Conservation (phyloP, 2,113 vertebrate species). For the Gracilinanus agilis region DNA sequence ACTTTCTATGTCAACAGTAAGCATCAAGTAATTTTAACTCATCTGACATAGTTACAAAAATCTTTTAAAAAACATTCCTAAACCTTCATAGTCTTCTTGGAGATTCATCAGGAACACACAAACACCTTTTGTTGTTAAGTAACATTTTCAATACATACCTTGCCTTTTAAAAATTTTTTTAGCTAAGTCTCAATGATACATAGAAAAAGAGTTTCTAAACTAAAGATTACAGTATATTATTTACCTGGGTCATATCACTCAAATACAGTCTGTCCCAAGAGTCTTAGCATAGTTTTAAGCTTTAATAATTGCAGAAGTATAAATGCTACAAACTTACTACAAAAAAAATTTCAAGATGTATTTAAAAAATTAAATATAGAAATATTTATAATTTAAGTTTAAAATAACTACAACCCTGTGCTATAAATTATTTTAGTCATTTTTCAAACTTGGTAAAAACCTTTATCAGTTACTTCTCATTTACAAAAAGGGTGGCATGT, state of each 20-base stretch:
- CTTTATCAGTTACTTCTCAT: not conserved
- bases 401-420: not conserved
- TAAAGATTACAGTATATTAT: not conserved
- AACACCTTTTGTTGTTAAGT: not conserved
- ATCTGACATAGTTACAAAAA: not conserved
- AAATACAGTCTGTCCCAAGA: slow-evolving; percentile 50
- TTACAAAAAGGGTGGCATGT: not conserved
- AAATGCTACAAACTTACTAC: not conserved
- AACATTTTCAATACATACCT: not conserved
- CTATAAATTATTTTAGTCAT: not conserved
- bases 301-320: not conserved
- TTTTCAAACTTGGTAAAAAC: not conserved
- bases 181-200: not conserved
- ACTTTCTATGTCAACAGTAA: slow-evolving; percentile 34
- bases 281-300: not conserved
- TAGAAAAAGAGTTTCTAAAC: slow-evolving; percentile 54
- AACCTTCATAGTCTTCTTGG: not conserved
- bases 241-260: not conserved
- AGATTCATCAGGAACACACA: slow-evolving; percentile 18
- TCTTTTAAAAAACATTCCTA: slow-evolving; percentile 25
- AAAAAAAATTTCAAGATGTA: not conserved
- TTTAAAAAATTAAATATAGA: too few species aligned
- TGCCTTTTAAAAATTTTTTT: slow-evolving; percentile 37
- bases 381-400: not conserved
- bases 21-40: not conserved